Evolutionary conservation across 2,888 invertebrate genomes (phyloP), one percentile per base, ranked within the genome.

Genomic region (Nephrotoma guestfalica): DNA sequence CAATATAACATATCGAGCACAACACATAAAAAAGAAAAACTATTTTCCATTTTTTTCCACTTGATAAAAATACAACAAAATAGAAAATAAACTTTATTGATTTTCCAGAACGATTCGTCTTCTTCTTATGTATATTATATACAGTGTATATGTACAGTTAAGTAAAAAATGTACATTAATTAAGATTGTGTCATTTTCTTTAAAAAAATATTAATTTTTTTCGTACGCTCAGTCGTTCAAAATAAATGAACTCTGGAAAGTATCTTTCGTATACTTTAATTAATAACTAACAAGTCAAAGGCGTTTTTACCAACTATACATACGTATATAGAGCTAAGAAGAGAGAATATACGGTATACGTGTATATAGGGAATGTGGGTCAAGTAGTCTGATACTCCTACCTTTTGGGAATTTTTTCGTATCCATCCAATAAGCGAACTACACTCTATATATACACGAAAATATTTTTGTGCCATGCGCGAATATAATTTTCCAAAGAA

Each of bases 381-480:
- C 84, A 84, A 84, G 84, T 84, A 84, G 84, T 84, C 84, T 84
- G 84, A 84, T 41, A 84, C 84, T 84, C 84, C 84, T 84, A 84
- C 84, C 84, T 84, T 84, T 84, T 84, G 84, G 42, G 15, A 84
- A 84, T 84, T 84, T 84, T 84, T 71, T 71, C 71, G 30, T 71
- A 71, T 71, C 71, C 84, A 84, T 84, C 84, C 84, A 84, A 84
- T 84, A 71, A 84, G 84, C 84, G 84, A 84, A 84, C 71, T 71
- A 71, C 71, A 71, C 71, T 71, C 9, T 71, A 18, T 51, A 51
- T 51, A 51, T 71, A 41, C 84, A 84, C 84, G 84, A 42, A 84
- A 84, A n/a, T 30, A 71, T 71, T 30, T 18, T 71, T 84, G 42
- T 84, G 84, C 84, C 84, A 84, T 84, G 84, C 84, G 84, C 84